Conservation (phyloP, 2,797 vertebrate genomes). For the Eutrigla gurnardus region DNA sequence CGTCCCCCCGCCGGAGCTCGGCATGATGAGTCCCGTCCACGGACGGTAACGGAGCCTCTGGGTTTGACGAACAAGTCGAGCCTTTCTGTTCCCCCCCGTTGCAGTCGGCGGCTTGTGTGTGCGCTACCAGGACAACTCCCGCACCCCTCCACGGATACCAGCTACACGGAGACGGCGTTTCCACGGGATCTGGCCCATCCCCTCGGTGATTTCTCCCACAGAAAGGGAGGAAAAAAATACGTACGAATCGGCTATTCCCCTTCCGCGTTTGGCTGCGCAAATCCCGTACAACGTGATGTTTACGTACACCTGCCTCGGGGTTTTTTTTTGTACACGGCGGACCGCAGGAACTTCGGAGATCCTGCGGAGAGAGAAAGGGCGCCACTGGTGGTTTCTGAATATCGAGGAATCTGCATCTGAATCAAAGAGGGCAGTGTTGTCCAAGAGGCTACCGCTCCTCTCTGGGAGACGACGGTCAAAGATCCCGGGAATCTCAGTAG, state of each 20-base stretch:
- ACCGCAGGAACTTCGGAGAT: slow-evolving; percentile 53
- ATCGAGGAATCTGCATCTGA: slow-evolving; percentile 50
- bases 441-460: slow-evolving; percentile 36
- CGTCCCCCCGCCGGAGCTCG: slow-evolving; percentile 36
- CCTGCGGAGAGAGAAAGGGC: slow-evolving; percentile 69
- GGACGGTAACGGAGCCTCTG: slow-evolving; percentile 10
- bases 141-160: slow-evolving; percentile 44
- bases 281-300: slow-evolving; percentile 58
- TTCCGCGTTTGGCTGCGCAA: slow-evolving; percentile 69
- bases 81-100: slow-evolving; percentile 14
- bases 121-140: slow-evolving; percentile 69
- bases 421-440: slow-evolving; percentile 54
- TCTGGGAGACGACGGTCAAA: background rate
- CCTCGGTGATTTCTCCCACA: slow-evolving; percentile 55
- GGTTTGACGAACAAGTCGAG: slow-evolving; percentile 22
- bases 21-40: slow-evolving; percentile 32
- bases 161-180: slow-evolving; percentile 57
- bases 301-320: slow-evolving; percentile 66
- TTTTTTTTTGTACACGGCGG: slow-evolving; percentile 34
- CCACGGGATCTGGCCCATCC: slow-evolving; percentile 70
- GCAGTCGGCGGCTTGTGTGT: slow-evolving; percentile 38
- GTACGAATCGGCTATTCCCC: slow-evolving; percentile 64
- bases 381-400: slow-evolving; percentile 75
- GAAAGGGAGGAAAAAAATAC: slow-evolving; percentile 56
- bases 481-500: too few relatives aligned